Evolutionary conservation across 2,797 vertebrate species (phyloP).

Genomic region (Trematomus bernacchii): DNA sequence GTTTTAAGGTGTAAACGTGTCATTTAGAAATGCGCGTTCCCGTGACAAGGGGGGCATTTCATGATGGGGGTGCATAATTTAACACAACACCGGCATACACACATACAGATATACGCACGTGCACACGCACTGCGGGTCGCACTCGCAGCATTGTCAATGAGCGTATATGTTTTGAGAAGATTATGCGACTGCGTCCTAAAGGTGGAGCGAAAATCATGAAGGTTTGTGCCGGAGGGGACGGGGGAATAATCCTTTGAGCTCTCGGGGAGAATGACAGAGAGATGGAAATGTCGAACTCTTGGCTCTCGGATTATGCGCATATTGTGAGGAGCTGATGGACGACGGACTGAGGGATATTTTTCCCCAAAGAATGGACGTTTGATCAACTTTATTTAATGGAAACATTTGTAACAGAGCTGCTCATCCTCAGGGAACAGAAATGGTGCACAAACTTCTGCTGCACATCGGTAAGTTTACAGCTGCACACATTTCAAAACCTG

Average conservation of each 20-base stretch:
- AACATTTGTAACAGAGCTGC: slow-evolving; percentile 22
- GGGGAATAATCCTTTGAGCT: slow-evolving; percentile 69
- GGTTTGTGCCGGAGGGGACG: slow-evolving; percentile 41
- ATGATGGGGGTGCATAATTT: no score
- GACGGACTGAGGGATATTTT: slow-evolving; percentile 32
- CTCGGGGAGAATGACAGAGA: slow-evolving; percentile 10
- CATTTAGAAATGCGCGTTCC: no score
- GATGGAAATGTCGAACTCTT: slow-evolving; percentile 27
- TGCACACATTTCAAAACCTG: neutral
- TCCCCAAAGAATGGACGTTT: neutral
- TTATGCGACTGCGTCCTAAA: slow-evolving; percentile 55
- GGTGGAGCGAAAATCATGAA: slow-evolving; percentile 68
- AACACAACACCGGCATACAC: no score
- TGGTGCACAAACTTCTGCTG: slow-evolving; percentile 85
- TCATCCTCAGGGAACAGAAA: slow-evolving; percentile 85
- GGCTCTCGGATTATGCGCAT: slow-evolving; percentile 25
- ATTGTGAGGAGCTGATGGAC: slow-evolving; percentile 17
- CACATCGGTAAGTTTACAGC: slow-evolving; percentile 68
- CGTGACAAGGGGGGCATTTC: no score
- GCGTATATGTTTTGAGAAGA: slow-evolving; percentile 44
- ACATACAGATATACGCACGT: no score
- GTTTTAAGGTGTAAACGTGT: no score
- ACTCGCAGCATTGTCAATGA: slow-evolving; percentile 3
- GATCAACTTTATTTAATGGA: slow-evolving; percentile 41
- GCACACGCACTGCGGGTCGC: no score